Evolutionary conservation across 1,140 invertebrate genomes (phyloP).

Genomic region (Listronotus oregonensis): DNA sequence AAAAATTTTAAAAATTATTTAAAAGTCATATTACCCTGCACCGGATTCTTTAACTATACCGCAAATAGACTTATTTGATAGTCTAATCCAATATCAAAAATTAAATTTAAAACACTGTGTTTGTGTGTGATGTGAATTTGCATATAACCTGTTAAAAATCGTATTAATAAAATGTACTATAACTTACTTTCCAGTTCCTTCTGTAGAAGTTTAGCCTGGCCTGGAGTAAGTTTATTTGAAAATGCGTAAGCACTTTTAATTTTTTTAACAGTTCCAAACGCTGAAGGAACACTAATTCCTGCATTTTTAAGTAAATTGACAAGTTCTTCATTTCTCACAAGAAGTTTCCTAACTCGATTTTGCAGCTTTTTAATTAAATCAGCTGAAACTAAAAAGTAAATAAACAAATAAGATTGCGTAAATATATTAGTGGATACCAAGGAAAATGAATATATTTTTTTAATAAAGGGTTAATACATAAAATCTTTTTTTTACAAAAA

Average conservation of each 20-base stretch:
- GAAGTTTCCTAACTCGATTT: slow-evolving; percentile 55
- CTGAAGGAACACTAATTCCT: slow-evolving; percentile 55
- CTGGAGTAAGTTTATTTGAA: slow-evolving; percentile 45
- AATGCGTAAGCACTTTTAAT: slow-evolving; percentile 38
- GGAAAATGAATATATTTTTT: too few relatives aligned
- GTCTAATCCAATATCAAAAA: too few relatives aligned
- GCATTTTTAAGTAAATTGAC: slow-evolving; percentile 55
- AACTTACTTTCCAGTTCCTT: slow-evolving; percentile 47
- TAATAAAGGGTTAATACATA: too few relatives aligned
- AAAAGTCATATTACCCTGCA: too few relatives aligned
- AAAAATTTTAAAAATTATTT: too few relatives aligned
- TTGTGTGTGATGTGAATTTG: too few relatives aligned
- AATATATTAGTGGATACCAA: too few relatives aligned
- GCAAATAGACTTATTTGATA: too few relatives aligned
- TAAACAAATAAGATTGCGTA: too few relatives aligned
- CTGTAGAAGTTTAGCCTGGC: slow-evolving; percentile 44
- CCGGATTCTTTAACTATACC: too few relatives aligned
- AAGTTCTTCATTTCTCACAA: slow-evolving; percentile 57
- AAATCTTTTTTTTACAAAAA: too few relatives aligned
- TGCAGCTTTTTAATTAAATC: slow-evolving; percentile 54
- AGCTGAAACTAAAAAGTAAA: slow-evolving; percentile 36
- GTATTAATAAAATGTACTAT: background rate
- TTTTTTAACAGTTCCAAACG: slow-evolving; percentile 43
- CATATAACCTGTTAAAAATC: background rate
- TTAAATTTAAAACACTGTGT: too few relatives aligned